These are phyloP conservation scores for Hypolimnas misippus DNA, from an alignment of 2,888 invertebrate genomes.

Conservation along the genomic window DNA sequence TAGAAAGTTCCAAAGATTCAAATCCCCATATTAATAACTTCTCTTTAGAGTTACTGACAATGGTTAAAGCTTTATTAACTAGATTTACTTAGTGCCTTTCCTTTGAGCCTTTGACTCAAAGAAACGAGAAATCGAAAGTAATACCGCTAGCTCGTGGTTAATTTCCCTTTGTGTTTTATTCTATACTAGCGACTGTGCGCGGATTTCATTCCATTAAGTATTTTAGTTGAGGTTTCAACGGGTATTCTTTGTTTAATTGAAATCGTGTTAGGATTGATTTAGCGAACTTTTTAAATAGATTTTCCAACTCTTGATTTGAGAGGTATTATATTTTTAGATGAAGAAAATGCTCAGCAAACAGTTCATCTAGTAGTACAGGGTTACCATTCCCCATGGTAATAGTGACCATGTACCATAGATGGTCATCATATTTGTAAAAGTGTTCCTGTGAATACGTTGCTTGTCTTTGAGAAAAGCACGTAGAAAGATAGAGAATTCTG, in stretches of 20 bases:
- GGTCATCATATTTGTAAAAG: too few species aligned
- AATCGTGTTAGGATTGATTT: neutral
- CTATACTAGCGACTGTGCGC: neutral
- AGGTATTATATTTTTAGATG: too few species aligned
- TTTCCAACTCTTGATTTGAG: neutral
- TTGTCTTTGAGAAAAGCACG: too few species aligned
- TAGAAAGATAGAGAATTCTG: too few species aligned
- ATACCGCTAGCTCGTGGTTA: conserved; percentile 25
- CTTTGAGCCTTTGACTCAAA: conserved; percentile 35
- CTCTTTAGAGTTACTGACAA: conserved; percentile 25
- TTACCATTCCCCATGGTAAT: too few species aligned
- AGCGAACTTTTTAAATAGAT: neutral
- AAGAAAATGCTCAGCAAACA: too few species aligned
- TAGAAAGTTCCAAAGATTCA: conserved; percentile 15
- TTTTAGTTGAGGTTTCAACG: neutral
- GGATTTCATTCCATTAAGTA: neutral
- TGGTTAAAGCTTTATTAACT: conserved; percentile 27
- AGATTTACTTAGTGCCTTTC: conserved; percentile 24
- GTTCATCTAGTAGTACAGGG: too few species aligned
- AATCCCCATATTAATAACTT: conserved; percentile 24
- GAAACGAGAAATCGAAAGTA: conserved; percentile 32
- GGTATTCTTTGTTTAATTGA: neutral
- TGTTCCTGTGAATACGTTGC: too few species aligned
- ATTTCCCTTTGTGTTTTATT: conserved; percentile 24
- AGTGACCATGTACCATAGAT: too few species aligned